Evolutionary conservation across 2,888 invertebrate species (phyloP), one percentile per base, ranked within the genome.

Genomic region (Oxyteleia sp.): DNA sequence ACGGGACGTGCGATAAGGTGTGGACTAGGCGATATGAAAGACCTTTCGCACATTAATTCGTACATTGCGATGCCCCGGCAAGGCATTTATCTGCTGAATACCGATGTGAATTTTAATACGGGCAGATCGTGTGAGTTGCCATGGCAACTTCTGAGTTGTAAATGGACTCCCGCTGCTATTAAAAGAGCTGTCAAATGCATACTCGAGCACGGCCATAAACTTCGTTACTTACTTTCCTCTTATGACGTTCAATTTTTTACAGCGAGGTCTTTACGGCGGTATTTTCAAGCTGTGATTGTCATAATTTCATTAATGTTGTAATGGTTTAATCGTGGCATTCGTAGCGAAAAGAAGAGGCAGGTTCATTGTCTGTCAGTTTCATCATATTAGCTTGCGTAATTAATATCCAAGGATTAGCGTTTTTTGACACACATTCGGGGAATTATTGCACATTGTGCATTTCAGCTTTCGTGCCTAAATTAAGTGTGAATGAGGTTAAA

Each of bases 151-250:
- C 43, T 53, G 51, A 72, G 53, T 81, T 81, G 72, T 61, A 81
- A 81, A 80, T 80, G 79, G 72, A 71, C 78, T 79, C 78, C 78
- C 26, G 74, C 80, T 68, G 80, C 59, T 81, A 81, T 74, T 74
- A 81, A 81, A 81, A 81, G 80, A 81, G 80, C 80, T 81, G 80
- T 81, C 80, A 81, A 81, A 74, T 74, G 68, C 68, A 81, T 16
- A 43, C 61, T 35, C 49, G 23, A 64, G 59, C 15, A 11, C 43
- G 20, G 47, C 80, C 47, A 38, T 61, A 74, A 68, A 74, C 74
- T 74, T 68, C 23, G 72, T 74, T 80, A 72, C 57, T 63, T 61
- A 72, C 66, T 80, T 72, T 80, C 59, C 43, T 49, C 43, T 47
- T 55, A 13, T 59, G 23, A 68, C 45, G 64, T 43, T 43, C 72